phyloP scores from a whole-genome alignment of 1,140 invertebrate genomes.

The Psix sp. region DNA sequence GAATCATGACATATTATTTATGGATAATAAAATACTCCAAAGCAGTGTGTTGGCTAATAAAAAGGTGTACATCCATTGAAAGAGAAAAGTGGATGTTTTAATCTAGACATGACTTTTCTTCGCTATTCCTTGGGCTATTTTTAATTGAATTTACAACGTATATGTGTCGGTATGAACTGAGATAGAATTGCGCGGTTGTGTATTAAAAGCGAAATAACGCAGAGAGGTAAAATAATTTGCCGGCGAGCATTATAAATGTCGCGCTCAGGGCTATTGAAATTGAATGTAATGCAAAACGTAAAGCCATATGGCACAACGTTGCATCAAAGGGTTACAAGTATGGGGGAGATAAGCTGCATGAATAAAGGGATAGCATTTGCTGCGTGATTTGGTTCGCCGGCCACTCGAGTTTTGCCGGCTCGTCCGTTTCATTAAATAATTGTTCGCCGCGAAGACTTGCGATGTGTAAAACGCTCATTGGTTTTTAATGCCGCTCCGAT shows the following conservation, averaged over 20 bases:
- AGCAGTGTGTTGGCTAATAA: background rate
- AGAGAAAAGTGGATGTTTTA: too few species aligned
- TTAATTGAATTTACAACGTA: too few species aligned
- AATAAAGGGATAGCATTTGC: constrained; percentile 41
- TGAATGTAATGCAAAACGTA: constrained; percentile 42
- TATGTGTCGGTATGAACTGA: too few species aligned
- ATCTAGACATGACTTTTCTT: too few species aligned
- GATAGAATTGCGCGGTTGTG: too few species aligned
- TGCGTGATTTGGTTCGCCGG: constrained; percentile 27
- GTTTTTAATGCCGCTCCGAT: constrained; percentile 11
- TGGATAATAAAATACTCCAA: too few species aligned
- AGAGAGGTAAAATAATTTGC: too few species aligned
- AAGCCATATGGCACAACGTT: constrained; percentile 45
- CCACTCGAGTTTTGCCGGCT: constrained; percentile 30
- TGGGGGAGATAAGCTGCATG: constrained; percentile 41
- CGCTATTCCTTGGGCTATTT: too few species aligned
- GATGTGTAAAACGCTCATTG: constrained; percentile 31
- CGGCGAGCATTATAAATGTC: constrained; percentile 28
- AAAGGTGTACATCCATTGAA: background rate
- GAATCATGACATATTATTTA: too few species aligned
- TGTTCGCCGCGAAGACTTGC: constrained; percentile 30
- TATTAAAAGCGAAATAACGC: too few species aligned
- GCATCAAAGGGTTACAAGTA: constrained; percentile 47
- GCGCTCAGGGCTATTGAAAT: constrained; percentile 26
- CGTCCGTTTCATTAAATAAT: constrained; percentile 50